Conservation (phyloP, 1,140 invertebrate species). For the Ceratitis capitata region DNA sequence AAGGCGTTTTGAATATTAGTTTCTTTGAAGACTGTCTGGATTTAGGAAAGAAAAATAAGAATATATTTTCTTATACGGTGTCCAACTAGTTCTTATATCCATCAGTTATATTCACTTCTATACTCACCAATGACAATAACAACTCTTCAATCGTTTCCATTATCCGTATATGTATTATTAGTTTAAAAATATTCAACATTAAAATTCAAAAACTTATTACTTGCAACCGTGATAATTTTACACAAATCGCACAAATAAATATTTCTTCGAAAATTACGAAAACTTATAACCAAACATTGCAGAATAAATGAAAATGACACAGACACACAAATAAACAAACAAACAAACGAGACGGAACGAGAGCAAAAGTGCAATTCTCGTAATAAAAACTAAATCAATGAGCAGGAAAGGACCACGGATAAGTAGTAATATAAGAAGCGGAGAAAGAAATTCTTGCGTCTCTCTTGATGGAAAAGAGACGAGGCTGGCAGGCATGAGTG, state of each 20-base stretch:
- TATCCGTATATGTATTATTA: not conserved
- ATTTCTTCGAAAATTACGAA: not conserved
- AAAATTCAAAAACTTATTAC: slow-evolving; percentile 7
- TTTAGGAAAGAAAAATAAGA: no score
- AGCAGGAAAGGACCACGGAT: not conserved
- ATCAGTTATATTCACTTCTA: not conserved
- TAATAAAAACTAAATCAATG: slow-evolving; percentile 37
- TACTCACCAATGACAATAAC: not conserved
- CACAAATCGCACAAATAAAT: not conserved
- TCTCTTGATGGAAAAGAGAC: not conserved
- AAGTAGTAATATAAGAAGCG: no score
- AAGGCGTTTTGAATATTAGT: no score
- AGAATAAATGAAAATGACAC: no score
- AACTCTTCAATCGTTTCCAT: not conserved
- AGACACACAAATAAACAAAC: not conserved
- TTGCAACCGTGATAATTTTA: not conserved
- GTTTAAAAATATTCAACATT: not conserved
- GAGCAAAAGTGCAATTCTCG: not conserved
- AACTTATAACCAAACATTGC: not conserved
- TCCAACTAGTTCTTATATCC: no score
- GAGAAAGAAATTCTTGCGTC: not conserved
- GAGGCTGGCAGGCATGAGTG: not conserved
- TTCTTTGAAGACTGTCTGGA: no score
- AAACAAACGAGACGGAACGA: not conserved
- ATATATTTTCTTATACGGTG: no score